phyloP scores from a whole-genome alignment of 2,113 vertebrate species.

The Phylloscopus trochiloides region DNA sequence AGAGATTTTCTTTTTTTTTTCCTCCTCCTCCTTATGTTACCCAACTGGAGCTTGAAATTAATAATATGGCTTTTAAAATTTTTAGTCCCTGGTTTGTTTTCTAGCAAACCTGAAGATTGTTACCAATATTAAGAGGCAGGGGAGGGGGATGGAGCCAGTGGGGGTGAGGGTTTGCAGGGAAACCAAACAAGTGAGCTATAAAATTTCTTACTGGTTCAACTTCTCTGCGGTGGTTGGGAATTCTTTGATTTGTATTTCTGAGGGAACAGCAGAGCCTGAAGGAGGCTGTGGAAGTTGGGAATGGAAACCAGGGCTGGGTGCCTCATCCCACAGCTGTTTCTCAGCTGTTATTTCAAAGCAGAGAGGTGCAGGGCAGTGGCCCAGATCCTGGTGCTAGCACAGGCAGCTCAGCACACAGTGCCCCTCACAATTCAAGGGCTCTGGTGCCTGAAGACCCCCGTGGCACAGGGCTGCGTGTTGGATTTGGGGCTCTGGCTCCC shows the following conservation, averaged over 20 bases:
- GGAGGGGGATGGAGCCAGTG: background rate
- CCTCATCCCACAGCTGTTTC: background rate
- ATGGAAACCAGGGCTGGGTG: background rate
- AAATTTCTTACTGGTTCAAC: background rate
- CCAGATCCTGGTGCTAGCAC: background rate
- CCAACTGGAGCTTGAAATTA: conserved; percentile 26
- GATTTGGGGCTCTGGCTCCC: background rate
- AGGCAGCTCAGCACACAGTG: background rate
- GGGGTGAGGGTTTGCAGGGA: background rate
- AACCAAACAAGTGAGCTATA: background rate
- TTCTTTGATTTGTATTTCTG: background rate
- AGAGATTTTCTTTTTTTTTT: background rate
- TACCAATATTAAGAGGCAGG: background rate
- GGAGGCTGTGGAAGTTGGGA: background rate
- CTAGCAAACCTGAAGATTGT: conserved; percentile 28
- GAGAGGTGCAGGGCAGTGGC: background rate
- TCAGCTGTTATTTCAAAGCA: background rate
- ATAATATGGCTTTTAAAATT: background rate
- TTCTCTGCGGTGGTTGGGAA: background rate
- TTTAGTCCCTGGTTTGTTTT: conserved; percentile 31
- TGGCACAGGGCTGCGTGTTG: background rate
- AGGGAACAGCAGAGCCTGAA: background rate
- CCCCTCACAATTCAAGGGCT: background rate
- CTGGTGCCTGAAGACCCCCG: rapidly evolving
- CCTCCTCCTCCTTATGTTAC: conserved; percentile 53